These are phyloP conservation scores for Propithecus perrieri DNA, from an alignment of 2,797 vertebrate genomes.

Conservation along the genomic window DNA sequence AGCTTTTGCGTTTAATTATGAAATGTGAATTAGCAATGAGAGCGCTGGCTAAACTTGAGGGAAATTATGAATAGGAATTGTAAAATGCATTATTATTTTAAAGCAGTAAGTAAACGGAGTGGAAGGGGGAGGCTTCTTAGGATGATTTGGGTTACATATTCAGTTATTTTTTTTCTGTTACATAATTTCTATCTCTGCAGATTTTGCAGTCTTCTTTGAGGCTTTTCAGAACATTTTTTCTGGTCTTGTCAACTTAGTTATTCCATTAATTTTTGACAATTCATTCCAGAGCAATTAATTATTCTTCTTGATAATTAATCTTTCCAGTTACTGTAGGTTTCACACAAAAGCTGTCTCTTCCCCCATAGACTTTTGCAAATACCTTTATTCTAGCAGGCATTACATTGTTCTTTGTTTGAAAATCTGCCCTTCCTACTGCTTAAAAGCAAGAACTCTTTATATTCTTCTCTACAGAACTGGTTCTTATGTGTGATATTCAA, in stretches of 20 bases:
- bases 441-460: neutral
- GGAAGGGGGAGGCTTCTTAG: neutral
- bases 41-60: neutral
- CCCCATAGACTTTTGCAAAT: neutral
- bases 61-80: neutral
- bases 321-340: neutral
- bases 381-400: neutral
- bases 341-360: neutral
- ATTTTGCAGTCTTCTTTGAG: neutral
- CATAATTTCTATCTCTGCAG: neutral
- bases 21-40: neutral
- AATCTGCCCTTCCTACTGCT: neutral
- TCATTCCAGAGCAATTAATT: conserved; percentile 16
- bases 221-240: neutral
- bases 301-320: conserved; percentile 29
- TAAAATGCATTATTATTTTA: neutral
- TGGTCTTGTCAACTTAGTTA: neutral
- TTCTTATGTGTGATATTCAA: neutral
- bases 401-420: neutral
- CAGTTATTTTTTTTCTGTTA: neutral
- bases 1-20: neutral
- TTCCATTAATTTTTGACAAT: conserved; percentile 28
- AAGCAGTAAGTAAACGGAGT: neutral
- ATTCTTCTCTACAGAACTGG: neutral
- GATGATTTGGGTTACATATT: neutral